These are phyloP conservation scores for Turnix velox DNA, from an alignment of 2,113 vertebrate genomes.

Conservation along the genomic window DNA sequence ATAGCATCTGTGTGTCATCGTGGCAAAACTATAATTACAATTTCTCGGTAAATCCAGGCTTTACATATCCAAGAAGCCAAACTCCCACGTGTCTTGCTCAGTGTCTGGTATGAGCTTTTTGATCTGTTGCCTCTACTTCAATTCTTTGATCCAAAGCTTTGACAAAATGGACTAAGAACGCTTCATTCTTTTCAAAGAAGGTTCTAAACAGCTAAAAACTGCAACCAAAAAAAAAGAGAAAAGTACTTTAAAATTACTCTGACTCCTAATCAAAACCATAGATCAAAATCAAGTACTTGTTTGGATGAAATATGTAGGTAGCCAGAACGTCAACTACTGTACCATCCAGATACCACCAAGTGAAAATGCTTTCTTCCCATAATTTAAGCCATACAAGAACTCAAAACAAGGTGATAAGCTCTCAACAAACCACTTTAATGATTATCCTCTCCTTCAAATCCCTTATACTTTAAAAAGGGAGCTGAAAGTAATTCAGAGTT, in stretches of 20 bases:
- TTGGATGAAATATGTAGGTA: background rate
- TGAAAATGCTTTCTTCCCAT: background rate
- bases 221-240: background rate
- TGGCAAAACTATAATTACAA: slow-evolving; percentile 62
- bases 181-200: slow-evolving; percentile 3
- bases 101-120: slow-evolving; percentile 26
- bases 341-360: background rate
- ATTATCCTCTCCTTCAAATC: background rate
- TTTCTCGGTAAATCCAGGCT: slow-evolving; percentile 28
- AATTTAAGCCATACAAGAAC: background rate
- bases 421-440: background rate
- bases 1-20: background rate
- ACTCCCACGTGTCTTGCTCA: slow-evolving; percentile 45
- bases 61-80: slow-evolving; percentile 39
- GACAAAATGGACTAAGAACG: background rate
- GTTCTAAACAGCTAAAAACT: slow-evolving; percentile 11
- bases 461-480: background rate
- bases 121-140: slow-evolving; percentile 17
- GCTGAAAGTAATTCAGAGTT: background rate
- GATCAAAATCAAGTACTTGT: background rate
- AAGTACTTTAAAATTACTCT: slow-evolving; percentile 20
- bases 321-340: background rate
- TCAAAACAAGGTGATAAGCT: background rate
- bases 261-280: background rate
- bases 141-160: slow-evolving; percentile 51